Conservation (phyloP, 2,797 vertebrate species). For the Melanotaenia boesemani region DNA sequence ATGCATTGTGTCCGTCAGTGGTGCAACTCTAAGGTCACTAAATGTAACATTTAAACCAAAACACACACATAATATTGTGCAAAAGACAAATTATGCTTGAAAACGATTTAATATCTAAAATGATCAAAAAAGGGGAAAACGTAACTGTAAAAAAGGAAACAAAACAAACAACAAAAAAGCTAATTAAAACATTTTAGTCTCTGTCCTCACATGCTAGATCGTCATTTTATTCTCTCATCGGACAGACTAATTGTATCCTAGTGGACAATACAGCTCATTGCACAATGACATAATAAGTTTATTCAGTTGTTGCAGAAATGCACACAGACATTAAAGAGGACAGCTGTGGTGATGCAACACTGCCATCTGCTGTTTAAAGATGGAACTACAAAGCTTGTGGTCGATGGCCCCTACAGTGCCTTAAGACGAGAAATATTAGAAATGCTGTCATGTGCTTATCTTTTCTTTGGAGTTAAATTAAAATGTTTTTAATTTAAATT, state of each 20-base stretch:
- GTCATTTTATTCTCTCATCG: background rate
- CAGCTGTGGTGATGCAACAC: background rate
- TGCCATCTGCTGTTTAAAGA: constrained; percentile 46
- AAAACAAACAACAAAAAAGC: background rate
- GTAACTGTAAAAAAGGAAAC: no score
- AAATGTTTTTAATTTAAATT: no score
- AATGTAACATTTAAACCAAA: no score
- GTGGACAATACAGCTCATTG: constrained; percentile 9
- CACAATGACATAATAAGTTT: background rate
- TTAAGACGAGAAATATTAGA: no score
- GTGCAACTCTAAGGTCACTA: background rate
- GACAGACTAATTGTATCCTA: background rate
- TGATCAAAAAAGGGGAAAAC: background rate
- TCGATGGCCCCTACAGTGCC: no score
- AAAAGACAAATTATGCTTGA: background rate
- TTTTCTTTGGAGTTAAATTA: no score
- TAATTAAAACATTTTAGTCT: background rate
- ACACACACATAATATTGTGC: background rate
- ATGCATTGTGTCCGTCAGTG: background rate
- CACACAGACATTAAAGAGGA: background rate
- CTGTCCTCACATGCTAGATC: background rate
- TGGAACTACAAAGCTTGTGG: background rate
- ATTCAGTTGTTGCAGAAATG: background rate
- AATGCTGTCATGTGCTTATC: no score
- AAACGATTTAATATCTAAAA: no score